Evolutionary conservation across 2,888 invertebrate species (phyloP).

Genomic region (Zele albiditarsus): DNA sequence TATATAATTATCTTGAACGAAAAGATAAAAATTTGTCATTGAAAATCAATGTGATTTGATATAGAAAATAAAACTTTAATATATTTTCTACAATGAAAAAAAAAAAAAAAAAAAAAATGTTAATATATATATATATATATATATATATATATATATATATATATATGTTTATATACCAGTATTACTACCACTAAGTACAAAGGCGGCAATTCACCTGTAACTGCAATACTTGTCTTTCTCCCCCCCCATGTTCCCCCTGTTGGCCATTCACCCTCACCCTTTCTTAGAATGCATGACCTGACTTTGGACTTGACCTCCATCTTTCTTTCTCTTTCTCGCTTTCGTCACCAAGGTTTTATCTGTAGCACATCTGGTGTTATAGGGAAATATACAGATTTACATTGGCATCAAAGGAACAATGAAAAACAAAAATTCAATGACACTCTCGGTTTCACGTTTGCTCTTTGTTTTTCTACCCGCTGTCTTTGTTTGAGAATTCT

Average conservation of each 20-base stretch:
- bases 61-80: too few species aligned
- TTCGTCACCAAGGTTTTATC: neutral
- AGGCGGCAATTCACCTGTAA: conserved; percentile 26
- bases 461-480: neutral
- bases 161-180: too few species aligned
- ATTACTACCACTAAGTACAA: neutral
- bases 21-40: too few species aligned
- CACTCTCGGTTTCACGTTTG: neutral
- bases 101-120: too few species aligned
- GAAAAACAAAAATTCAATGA: conserved; percentile 8
- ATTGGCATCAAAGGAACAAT: conserved; percentile 17
- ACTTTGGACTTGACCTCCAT: conserved; percentile 1
- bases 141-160: too few species aligned
- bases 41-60: too few species aligned
- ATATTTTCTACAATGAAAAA: too few species aligned
- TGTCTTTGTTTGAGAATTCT: neutral
- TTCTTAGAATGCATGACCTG: conserved; percentile 33
- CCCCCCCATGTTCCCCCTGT: conserved; percentile 10
- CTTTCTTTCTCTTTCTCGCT: neutral
- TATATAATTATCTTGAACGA: too few species aligned
- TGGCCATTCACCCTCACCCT: conserved; percentile 33
- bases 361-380: conserved; percentile 38
- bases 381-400: neutral
- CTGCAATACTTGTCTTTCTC: conserved; percentile 20
- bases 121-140: too few species aligned